Evolutionary conservation across 2,113 vertebrate species (phyloP).

Genomic region (Bos javanicus): DNA sequence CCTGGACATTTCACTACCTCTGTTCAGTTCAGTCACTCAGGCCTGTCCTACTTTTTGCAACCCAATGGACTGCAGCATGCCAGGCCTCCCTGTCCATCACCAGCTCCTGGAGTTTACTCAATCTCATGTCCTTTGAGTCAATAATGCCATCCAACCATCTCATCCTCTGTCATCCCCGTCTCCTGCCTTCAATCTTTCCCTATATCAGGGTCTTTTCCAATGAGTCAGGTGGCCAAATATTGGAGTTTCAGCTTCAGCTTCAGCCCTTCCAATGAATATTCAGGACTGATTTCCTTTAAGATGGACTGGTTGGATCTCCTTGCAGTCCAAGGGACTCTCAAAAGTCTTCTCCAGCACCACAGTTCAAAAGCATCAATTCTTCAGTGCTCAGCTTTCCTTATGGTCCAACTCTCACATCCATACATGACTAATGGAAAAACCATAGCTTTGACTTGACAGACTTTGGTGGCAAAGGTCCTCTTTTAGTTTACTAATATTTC

Average conservation of each 20-base stretch:
- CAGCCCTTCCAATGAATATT: not conserved
- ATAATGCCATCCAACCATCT: not conserved
- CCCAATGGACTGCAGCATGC: fast-evolving
- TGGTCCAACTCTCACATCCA: not conserved
- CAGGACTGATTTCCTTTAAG: not conserved
- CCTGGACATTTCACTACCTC: fast-evolving
- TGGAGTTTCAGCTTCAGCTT: not conserved
- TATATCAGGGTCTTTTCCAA: not conserved
- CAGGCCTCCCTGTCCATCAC: not conserved
- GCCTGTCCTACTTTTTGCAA: fast-evolving
- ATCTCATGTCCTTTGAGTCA: not conserved
- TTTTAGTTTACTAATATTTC: not conserved
- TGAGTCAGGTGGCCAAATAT: not conserved
- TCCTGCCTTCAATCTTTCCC: not conserved
- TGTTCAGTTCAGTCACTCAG: not conserved
- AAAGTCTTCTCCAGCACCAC: not conserved
- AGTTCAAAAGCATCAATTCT: not conserved
- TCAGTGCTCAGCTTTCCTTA: not conserved
- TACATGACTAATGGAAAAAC: not conserved
- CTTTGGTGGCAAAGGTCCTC: not conserved
- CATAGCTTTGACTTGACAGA: not conserved
- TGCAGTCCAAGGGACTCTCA: not conserved
- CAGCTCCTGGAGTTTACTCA: not conserved
- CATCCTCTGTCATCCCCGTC: not conserved
- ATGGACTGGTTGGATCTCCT: not conserved